Conservation (phyloP, 2,888 invertebrate genomes). For the Cataglyphis livida region DNA sequence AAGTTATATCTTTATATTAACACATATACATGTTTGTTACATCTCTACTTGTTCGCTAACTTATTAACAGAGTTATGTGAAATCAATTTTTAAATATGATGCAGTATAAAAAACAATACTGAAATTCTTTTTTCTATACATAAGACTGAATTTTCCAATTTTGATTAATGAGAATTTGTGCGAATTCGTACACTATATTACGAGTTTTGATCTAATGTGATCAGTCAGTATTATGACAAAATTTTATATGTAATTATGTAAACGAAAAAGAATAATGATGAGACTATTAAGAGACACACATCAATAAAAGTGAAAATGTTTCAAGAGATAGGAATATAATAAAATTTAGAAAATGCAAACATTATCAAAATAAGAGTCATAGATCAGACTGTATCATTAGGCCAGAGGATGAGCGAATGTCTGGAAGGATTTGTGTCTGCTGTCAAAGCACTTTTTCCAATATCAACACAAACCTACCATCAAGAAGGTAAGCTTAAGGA, state of each 20-base stretch:
- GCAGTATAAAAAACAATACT: not conserved
- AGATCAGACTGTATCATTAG: constrained; percentile 84
- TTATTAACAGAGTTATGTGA: not conserved
- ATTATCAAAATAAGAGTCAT: constrained; percentile 82
- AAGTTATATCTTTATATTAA: constrained; percentile 25
- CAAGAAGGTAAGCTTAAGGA: constrained; percentile 84
- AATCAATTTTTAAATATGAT: constrained; percentile 9
- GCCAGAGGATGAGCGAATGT: constrained; percentile 85
- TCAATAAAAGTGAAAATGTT: constrained; percentile 53
- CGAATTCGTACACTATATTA: constrained; percentile 8
- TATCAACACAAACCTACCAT: constrained; percentile 84
- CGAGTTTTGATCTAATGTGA: constrained; percentile 39
- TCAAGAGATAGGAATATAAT: constrained; percentile 65
- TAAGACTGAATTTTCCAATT: not conserved
- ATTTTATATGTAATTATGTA: constrained; percentile 15
- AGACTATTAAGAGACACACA: constrained; percentile 26
- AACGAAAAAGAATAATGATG: constrained; percentile 22
- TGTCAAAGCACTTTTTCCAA: constrained; percentile 85
- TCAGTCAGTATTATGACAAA: constrained; percentile 25
- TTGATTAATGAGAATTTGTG: not conserved
- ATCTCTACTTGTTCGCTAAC: constrained; percentile 26
- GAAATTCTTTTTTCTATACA: not conserved
- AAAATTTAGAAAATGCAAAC: constrained; percentile 75
- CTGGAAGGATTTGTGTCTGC: constrained; percentile 85
- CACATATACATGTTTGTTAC: constrained; percentile 9